phyloP scores from a whole-genome alignment of 1,140 invertebrate species.

The Bombus waltoni region DNA sequence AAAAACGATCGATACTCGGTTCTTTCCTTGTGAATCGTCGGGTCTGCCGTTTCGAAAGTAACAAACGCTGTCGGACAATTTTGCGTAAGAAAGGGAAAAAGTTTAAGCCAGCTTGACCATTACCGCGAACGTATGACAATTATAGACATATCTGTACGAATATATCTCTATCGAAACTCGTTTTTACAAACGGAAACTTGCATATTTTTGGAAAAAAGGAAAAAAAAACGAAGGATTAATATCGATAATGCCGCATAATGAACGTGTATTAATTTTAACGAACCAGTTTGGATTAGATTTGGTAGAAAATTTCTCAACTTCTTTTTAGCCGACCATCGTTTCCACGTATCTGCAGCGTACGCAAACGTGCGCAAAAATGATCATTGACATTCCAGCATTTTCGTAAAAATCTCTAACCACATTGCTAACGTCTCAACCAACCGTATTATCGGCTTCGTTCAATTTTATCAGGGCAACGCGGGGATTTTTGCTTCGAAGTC shows the following conservation, averaged over 20 bases:
- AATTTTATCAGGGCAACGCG: background rate
- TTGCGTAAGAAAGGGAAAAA: background rate
- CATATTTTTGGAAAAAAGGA: background rate
- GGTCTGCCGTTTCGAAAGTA: background rate
- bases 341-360: background rate
- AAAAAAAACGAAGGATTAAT: background rate
- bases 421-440: too few species aligned
- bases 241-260: background rate
- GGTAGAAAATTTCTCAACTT: background rate
- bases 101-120: background rate
- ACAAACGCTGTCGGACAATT: background rate
- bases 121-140: background rate
- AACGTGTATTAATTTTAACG: background rate
- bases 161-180: background rate
- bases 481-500: background rate
- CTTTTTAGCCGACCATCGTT: background rate
- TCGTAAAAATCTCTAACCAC: background rate
- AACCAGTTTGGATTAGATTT: background rate
- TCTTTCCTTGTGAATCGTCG: background rate
- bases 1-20: background rate
- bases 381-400: background rate
- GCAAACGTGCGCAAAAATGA: too few species aligned
- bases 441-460: too few species aligned
- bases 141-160: background rate
- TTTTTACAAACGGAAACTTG: background rate